Base-by-base conservation (phyloP, 1,140 invertebrate species). In the Macrobrachium rosenbergii region DNA sequence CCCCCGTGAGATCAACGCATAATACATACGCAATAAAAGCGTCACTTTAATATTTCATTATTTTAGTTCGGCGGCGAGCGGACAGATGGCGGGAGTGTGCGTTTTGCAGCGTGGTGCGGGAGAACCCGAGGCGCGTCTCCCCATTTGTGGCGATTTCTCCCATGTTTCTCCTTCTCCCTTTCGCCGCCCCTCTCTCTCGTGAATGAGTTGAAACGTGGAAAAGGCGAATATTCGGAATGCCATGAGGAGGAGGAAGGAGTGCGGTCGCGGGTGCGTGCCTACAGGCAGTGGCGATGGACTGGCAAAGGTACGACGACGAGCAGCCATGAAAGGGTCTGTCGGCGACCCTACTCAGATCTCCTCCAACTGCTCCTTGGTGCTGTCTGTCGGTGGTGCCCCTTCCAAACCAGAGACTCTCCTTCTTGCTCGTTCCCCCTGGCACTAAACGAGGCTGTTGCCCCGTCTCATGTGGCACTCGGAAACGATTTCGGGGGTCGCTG, bases 11-110 rank as follows among this genome's bases (percentile, higher is more conserved):
- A 72, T 43, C 23, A 28, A 43, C 16, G 69, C 37, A 43, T 72
- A 43, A 72, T 72, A n/a, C 69, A 72, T 72, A 72, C 37, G 69
- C 37, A 72, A 43, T 72, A 72, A 72, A 72, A 43, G 21, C 69
- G 23, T 23, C 21, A 43, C 37, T 72, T 72, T 72, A 72, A 72
- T 72, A 72, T 72, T 72, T 72, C 69, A 72, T 72, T 23, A 72
- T 52, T 23, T 72, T 72, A 72, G 69, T 72, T 72, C 69, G 69
- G 23, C 23, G 69, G 23, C n/a, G 23, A 28, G 69, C 6, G 14
- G 69, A 43, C 69, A 72, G 69, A 72, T 72, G 69, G 69, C 69
- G 69, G 69, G 69, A 72, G 69, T 72, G 69, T 72, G 19, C 69
- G 69, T 72, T 43, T 72, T 23, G 69, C 37, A 52, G 23, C 69